A percentile compares a stretch with the other conserved stretches of the same genome.
Evolutionary conservation across 2,888 invertebrate genomes (phyloP).

Genomic region (Strigamia crassipes): DNA sequence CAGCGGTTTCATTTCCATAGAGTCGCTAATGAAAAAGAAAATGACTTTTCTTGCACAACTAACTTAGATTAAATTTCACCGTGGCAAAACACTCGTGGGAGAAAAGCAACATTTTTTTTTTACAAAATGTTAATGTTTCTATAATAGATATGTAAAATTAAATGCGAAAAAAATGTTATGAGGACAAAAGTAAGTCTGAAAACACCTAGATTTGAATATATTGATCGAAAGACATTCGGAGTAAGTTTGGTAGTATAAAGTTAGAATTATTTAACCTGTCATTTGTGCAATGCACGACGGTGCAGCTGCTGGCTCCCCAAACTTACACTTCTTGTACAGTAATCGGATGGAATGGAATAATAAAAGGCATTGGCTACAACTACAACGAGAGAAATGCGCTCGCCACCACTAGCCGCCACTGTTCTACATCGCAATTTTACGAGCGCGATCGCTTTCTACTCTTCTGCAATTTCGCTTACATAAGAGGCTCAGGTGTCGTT

Average conservation of each 20-base stretch:
- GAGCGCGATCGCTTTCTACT: conserved; percentile 23
- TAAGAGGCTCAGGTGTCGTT: conserved; percentile 33
- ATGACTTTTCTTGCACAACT: not conserved
- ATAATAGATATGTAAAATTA: too few species aligned
- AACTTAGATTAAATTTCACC: not conserved
- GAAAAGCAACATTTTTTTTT: not conserved
- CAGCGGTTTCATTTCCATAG: not conserved
- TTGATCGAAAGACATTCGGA: not conserved
- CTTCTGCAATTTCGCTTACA: not conserved
- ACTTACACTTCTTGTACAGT: not conserved
- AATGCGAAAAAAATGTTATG: too few species aligned
- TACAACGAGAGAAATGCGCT: conserved; percentile 18
- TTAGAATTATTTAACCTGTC: conserved; percentile 5
- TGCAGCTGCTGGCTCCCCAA: conserved; percentile 14
- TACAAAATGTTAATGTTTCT: not conserved
- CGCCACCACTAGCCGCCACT: not conserved
- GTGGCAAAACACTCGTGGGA: not conserved
- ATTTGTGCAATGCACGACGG: not conserved
- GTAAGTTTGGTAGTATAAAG: not conserved
- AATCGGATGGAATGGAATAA: not conserved
- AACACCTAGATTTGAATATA: not conserved
- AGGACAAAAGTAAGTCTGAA: not conserved
- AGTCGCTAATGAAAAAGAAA: conserved; percentile 26
- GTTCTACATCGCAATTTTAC: conserved; percentile 28
- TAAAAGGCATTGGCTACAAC: conserved; percentile 23